Base-by-base conservation (phyloP, 2,888 invertebrate species). In the Clunio marinus region DNA sequence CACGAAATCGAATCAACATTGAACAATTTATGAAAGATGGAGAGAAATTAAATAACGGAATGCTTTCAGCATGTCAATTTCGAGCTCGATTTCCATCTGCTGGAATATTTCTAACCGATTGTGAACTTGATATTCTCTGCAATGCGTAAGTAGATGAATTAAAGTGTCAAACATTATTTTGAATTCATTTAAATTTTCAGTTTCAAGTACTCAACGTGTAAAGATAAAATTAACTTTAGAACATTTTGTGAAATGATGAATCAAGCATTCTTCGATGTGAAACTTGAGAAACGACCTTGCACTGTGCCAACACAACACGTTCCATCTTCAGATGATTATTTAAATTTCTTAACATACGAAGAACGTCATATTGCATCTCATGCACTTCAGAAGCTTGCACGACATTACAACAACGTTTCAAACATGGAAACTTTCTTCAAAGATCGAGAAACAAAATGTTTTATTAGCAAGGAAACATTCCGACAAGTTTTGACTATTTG, bases 321-420 rank as follows among this genome's bases (percentile, higher is more conserved):
- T 70, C 88, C 90, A 37, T 83, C 85, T 57, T 76, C 81, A 46
- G 87, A 88, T 75, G 82, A 85, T 71, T 81, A 84, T 15, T 77
- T 77, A 70, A 82, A 82, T 72, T 89, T 88, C 81, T 83, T 90
- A 71, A 88, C 88, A 78, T 89, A 86, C 76, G 88, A 89, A 70
- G 89, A 90, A 77, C 80, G 91, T 27, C 81, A 81, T 69, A 75
- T 81, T 32, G 81, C 87, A 41, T 83, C 87, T 1, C 78, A 81
- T 69, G 88, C 88, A 0, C 81, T 91, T 73, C 83, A 85, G 76
- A 88, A 88, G 75, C 80, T 91, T 20, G 81, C 86, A 35, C 83
- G 83, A 71, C 82, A 82, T 57, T 84, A 86, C 0, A 86, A 88
- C 72, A 82, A 85, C 70, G 80, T 86, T 37, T 85, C 86, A 69